Conservation (phyloP, 1,140 invertebrate species). For the Eupeodes corollae region DNA sequence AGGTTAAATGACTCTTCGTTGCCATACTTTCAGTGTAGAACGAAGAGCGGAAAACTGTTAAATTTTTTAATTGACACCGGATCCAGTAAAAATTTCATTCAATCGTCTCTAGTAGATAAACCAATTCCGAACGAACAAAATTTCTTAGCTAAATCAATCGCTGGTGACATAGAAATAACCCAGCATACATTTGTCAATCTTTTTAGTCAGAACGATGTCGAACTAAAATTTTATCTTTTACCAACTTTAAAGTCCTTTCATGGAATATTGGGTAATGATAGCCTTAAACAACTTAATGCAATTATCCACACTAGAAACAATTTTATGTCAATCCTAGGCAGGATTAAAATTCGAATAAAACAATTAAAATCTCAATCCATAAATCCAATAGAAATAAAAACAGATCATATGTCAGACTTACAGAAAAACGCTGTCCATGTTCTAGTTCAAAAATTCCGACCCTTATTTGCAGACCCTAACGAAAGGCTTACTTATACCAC, state of each 20-base stretch:
- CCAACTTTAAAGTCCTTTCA: too few species aligned
- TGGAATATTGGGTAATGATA: too few species aligned
- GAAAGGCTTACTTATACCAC: conserved; percentile 10
- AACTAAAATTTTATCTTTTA: too few species aligned
- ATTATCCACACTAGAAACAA: conserved; percentile 9
- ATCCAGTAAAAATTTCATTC: conserved; percentile 13
- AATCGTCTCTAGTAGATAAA: conserved; percentile 6
- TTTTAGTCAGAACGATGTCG: conserved; percentile 4
- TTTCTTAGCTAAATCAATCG: conserved; percentile 10
- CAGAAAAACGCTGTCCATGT: neutral
- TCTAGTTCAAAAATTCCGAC: conserved; percentile 1
- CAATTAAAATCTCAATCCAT: conserved; percentile 9
- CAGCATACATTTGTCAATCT: conserved; percentile 8
- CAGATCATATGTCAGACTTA: conserved; percentile 3
- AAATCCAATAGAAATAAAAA: conserved; percentile 8
- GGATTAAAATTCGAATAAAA: neutral
- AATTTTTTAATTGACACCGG: conserved; percentile 11
- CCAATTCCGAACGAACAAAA: conserved; percentile 5
- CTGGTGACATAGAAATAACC: conserved; percentile 8
- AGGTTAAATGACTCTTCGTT: conserved; percentile 10
- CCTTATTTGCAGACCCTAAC: conserved; percentile 9
- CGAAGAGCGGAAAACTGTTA: conserved; percentile 7
- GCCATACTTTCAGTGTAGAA: conserved; percentile 7
- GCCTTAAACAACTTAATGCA: too few species aligned
- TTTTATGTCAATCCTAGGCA: conserved; percentile 1